Base-by-base conservation (phyloP, 2,888 invertebrate species). In the Pammene fasciana region DNA sequence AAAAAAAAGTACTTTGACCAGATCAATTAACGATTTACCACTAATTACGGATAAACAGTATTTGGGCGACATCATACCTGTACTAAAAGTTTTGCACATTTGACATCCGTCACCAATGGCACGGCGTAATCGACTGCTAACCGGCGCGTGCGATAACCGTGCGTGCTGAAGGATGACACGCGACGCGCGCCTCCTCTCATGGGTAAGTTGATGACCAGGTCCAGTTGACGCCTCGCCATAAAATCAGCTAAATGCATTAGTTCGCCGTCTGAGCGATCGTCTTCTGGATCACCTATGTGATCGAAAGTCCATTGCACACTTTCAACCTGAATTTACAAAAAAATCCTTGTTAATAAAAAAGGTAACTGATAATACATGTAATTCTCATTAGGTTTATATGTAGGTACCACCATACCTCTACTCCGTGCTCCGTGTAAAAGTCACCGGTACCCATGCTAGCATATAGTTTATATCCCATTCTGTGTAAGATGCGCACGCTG, bases 401-500 rank as follows among this genome's bases (percentile, higher is more conserved):
- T n/a, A n/a, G n/a, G n/a, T n/a, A n/a, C n/a, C 38, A 95, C 94
- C n/a, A n/a, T 93, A 99, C 98, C 87, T 96, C 94, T 68, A 99
- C 95, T 43, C 97, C 97, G 86, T 99, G 98, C 80, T 97, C 97
- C 1, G 95, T 96, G 88, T 99, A 99, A 90, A 97, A 99, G 87
- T 99, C 99, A 34, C 99, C 99, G 0, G 99, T 99, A n/a, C 99
- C 99, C 95, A 98, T 96, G 79, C 99, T 99, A 8, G 97, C 99
- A 85, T 97, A 99, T 55, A 99, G 88, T 82, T 98, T 98, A 85
- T 97, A 99, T 55, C 98, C 98, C 96, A 99, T 96, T 83, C 96
- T 96, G 70, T 96, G 95, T 73, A 99, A 92, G 55, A 95, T 94
- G 75, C 95, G 92, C 66, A 99, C 96, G 72, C 97, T 97, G 0